Evolutionary conservation across 2,113 vertebrate species (phyloP).

Genomic region (Rhinoptilus africanus): DNA sequence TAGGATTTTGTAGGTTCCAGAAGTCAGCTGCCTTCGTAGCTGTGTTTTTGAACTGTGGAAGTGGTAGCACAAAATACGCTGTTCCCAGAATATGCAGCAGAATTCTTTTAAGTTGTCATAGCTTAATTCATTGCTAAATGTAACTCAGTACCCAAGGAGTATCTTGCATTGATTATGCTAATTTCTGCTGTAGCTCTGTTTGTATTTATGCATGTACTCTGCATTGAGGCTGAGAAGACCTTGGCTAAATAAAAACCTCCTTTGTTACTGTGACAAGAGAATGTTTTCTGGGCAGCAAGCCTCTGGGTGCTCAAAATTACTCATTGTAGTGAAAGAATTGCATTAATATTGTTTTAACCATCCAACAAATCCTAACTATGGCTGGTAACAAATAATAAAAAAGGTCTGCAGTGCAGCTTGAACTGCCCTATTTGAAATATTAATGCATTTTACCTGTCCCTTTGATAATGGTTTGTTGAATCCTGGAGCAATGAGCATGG

Average conservation of each 20-base stretch:
- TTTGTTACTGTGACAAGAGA: not conserved
- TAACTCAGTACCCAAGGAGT: not conserved
- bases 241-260: not conserved
- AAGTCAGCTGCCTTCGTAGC: not conserved
- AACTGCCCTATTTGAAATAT: not conserved
- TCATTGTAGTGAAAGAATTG: not conserved
- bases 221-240: not conserved
- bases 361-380: not conserved
- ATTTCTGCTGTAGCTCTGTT: constrained; percentile 1
- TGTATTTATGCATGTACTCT: not conserved
- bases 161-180: not conserved
- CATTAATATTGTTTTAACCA: not conserved
- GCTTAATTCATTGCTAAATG: constrained; percentile 4
- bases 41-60: not conserved
- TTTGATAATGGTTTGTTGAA: not conserved
- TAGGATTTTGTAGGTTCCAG: not conserved
- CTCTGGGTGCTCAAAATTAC: not conserved
- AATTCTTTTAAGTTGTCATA: not conserved
- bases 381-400: not conserved
- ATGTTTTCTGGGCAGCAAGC: not conserved
- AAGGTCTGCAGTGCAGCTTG: not conserved
- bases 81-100: not conserved
- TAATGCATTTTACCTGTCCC: not conserved
- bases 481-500: not conserved
- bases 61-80: not conserved